phyloP scores from a whole-genome alignment of 1,140 invertebrate species.

The Drosophila auraria region DNA sequence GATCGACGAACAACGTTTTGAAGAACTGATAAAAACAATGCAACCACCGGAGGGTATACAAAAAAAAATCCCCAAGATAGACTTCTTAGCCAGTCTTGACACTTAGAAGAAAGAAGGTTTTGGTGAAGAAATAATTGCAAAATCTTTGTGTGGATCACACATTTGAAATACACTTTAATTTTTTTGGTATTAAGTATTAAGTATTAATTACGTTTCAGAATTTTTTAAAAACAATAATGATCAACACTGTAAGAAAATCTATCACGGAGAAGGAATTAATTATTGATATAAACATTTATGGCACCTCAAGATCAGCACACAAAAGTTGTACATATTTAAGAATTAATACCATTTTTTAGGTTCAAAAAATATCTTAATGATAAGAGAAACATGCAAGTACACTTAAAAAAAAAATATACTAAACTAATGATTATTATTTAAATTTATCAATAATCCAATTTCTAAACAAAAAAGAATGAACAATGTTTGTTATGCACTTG shows the following conservation, averaged over 20 bases:
- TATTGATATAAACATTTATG: background rate
- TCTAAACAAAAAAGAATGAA: too few species aligned
- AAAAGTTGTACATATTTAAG: too few species aligned
- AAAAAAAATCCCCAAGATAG: background rate
- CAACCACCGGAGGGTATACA: conserved; percentile 28
- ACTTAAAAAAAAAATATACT: background rate
- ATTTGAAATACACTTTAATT: background rate
- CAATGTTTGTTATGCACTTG: background rate
- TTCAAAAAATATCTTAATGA: background rate
- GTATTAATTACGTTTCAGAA: too few species aligned
- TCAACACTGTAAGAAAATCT: background rate
- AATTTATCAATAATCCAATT: background rate
- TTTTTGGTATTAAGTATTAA: too few species aligned
- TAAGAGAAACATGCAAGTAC: background rate
- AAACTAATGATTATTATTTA: background rate
- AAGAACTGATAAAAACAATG: conserved; percentile 56
- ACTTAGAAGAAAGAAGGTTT: background rate
- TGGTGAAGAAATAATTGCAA: background rate
- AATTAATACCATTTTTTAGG: too few species aligned
- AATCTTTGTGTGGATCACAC: background rate
- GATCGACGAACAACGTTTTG: conserved; percentile 26
- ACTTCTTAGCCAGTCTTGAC: background rate
- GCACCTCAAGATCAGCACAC: background rate
- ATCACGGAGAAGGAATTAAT: background rate
- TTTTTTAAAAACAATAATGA: too few species aligned